Conservation (phyloP, 2,888 invertebrate genomes). For the Lycaena phlaeas region DNA sequence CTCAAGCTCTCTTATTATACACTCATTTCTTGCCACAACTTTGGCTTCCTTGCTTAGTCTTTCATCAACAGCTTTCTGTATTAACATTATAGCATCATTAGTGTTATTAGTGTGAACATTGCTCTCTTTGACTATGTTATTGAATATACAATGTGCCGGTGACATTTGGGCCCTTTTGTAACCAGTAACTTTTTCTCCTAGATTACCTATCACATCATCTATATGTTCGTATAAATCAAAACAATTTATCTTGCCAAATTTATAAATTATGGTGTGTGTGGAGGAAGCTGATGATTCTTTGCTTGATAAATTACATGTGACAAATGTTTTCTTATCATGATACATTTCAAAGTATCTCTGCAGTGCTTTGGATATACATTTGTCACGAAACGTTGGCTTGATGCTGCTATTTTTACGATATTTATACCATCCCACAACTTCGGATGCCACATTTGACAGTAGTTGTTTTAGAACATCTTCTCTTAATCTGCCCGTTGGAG, state of each 20-base stretch:
- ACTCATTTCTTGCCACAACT: constrained; percentile 54
- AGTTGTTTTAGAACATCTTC: constrained; percentile 66
- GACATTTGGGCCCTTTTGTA: constrained; percentile 49
- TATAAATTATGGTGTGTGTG: constrained; percentile 76
- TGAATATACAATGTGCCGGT: constrained; percentile 50
- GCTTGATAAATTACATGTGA: constrained; percentile 74
- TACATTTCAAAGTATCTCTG: constrained; percentile 69
- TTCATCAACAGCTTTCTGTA: constrained; percentile 56
- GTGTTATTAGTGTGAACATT: constrained; percentile 48
- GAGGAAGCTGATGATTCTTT: constrained; percentile 63
- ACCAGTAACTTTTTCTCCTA: constrained; percentile 63
- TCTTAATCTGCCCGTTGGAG: constrained; percentile 72
- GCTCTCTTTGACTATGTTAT: constrained; percentile 52
- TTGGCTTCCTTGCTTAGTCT: constrained; percentile 52
- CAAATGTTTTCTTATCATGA: constrained; percentile 72
- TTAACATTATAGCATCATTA: constrained; percentile 52
- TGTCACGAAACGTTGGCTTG: constrained; percentile 75
- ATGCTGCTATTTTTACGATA: constrained; percentile 70
- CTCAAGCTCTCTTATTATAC: constrained; percentile 51
- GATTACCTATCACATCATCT: constrained; percentile 67
- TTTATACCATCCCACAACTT: constrained; percentile 80
- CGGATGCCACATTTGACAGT: constrained; percentile 62
- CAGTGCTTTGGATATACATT: constrained; percentile 75
- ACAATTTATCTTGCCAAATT: constrained; percentile 73
- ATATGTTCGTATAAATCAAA: constrained; percentile 69